These are phyloP conservation scores for Lasioglossum villosulum DNA, from an alignment of 2,888 invertebrate species.

Conservation along the genomic window DNA sequence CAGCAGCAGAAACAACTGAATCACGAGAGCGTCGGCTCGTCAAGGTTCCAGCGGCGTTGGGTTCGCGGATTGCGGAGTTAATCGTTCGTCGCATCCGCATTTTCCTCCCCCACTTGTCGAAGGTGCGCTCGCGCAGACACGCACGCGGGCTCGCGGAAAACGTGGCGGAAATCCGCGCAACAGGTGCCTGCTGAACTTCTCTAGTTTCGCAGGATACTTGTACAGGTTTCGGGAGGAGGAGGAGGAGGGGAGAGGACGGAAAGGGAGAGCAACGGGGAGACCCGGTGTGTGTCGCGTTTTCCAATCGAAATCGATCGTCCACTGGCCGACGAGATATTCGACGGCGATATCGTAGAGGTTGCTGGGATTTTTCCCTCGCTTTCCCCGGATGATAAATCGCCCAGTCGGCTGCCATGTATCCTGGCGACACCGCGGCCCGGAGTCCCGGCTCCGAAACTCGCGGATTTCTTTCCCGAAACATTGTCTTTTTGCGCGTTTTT, in stretches of 20 bases:
- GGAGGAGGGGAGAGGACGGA: neutral
- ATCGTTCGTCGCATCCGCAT: conserved; percentile 27
- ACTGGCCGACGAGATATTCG: neutral
- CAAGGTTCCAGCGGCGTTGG: conserved; percentile 13
- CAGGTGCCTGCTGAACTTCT: conserved; percentile 79
- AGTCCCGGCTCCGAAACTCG: conserved; percentile 40
- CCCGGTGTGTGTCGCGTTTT: conserved; percentile 23
- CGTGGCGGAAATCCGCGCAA: conserved; percentile 83
- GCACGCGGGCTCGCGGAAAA: conserved; percentile 69
- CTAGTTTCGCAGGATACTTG: conserved; percentile 65
- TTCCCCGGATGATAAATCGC: conserved; percentile 41
- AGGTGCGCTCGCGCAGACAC: conserved; percentile 39
- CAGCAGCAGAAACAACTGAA: conserved; percentile 3
- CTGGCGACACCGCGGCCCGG: conserved; percentile 43
- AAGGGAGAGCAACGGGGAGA: conserved; percentile 17
- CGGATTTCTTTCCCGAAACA: conserved; percentile 31
- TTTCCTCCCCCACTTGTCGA: neutral
- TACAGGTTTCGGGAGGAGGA: conserved; percentile 37
- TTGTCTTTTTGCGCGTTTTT: neutral
- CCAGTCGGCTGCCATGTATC: conserved; percentile 47
- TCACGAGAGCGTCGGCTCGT: conserved; percentile 12
- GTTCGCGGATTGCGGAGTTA: conserved; percentile 22
- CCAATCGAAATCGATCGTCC: conserved; percentile 47
- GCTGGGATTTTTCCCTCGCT: neutral
- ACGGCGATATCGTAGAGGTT: neutral